Evolutionary conservation across 1,140 invertebrate genomes (phyloP).

Genomic region (Periplaneta americana): DNA sequence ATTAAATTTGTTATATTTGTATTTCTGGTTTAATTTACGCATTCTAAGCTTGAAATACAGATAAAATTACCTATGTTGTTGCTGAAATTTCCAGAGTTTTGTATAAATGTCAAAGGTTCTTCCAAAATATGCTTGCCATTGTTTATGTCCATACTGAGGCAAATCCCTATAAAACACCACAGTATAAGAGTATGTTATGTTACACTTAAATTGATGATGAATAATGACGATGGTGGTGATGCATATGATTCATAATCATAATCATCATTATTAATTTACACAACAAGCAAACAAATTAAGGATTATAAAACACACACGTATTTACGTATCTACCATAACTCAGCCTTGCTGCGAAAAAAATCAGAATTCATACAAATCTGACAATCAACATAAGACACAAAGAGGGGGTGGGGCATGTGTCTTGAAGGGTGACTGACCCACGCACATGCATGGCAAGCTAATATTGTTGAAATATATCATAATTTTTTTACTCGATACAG

Average conservation of each 20-base stretch:
- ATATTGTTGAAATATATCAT: not conserved
- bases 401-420: not conserved
- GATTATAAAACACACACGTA: too few species aligned
- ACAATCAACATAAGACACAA: not conserved
- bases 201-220: too few species aligned
- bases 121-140: conserved; percentile 97
- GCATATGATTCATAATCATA: too few species aligned
- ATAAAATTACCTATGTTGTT: conserved; percentile 77
- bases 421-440: not conserved
- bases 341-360: too few species aligned
- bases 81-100: conserved; percentile 98
- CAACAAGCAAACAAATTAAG: too few species aligned
- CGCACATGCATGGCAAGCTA: not conserved
- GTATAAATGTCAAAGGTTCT: conserved; percentile 97
- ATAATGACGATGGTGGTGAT: too few species aligned
- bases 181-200: too few species aligned
- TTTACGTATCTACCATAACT: too few species aligned
- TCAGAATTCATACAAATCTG: not conserved
- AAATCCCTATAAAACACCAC: conserved; percentile 78
- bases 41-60: too few species aligned
- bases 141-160: conserved; percentile 95
- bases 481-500: not conserved
- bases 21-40: too few species aligned
- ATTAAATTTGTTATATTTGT: too few species aligned
- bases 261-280: too few species aligned